A percentile compares a stretch with the other conserved stretches of the same genome.
Conservation (phyloP, 64 coral and sea anemone species). For the Dendrophyllia cribrosa region DNA sequence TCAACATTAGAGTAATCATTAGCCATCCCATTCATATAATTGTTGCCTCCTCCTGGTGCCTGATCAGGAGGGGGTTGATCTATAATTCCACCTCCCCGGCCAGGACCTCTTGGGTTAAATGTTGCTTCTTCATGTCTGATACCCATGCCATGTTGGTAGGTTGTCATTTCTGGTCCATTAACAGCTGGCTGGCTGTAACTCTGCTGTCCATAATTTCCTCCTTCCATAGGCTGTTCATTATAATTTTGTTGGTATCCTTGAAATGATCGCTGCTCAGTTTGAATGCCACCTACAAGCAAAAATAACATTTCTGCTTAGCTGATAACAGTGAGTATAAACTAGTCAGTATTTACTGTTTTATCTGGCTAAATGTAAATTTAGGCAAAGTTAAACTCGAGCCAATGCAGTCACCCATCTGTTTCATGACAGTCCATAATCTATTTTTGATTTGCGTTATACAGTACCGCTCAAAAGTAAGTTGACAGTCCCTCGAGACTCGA, state of each 20-base stretch:
- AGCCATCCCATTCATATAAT: neutral
- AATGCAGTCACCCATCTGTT: no score
- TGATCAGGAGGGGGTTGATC: neutral
- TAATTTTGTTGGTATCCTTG: neutral
- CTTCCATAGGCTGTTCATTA: neutral
- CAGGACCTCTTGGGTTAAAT: slow-evolving; percentile 37
- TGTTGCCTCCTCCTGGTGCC: neutral
- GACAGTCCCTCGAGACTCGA: no score
- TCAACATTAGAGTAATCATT: neutral
- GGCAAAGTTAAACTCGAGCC: no score
- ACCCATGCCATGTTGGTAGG: neutral
- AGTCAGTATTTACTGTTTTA: no score
- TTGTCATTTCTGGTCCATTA: neutral
- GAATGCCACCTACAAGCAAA: neutral
- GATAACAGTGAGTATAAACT: no score
- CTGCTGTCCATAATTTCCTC: neutral
- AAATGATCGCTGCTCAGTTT: neutral
- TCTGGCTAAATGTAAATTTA: no score
- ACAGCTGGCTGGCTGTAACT: neutral
- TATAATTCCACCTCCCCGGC: neutral
- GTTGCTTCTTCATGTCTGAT: slow-evolving; percentile 1
- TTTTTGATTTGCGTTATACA: no score
- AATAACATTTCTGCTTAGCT: no score
- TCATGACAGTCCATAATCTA: no score
- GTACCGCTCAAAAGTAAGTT: no score